Percentiles rank a stretch among this genome's conserved stretches.
phyloP scores from a whole-genome alignment of 2,113 vertebrate genomes.

The Notothenia coriiceps region DNA sequence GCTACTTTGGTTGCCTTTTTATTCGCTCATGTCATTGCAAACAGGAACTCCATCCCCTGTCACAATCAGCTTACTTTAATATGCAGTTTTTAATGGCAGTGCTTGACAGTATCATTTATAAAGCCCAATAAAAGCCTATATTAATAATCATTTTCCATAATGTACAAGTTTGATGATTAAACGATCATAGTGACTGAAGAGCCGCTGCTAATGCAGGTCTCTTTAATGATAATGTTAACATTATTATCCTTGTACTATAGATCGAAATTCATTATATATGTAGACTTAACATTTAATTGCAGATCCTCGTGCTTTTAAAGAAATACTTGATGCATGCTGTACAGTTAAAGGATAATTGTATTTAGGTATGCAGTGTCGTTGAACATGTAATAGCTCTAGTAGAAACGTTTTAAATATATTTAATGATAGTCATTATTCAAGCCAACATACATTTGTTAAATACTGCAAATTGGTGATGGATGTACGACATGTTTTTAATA shows the following conservation, averaged over 20 bases:
- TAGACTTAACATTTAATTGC: neutral
- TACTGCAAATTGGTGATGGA: neutral
- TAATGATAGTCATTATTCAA: neutral
- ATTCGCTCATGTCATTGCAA: neutral
- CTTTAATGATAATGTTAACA: neutral
- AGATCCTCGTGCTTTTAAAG: neutral
- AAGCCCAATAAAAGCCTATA: conserved; percentile 11
- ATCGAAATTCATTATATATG: neutral
- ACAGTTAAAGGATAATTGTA: neutral
- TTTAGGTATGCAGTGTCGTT: neutral
- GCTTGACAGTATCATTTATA: conserved; percentile 17
- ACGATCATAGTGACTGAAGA: neutral
- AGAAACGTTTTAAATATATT: neutral
- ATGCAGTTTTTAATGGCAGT: conserved; percentile 1
- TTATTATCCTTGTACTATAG: neutral
- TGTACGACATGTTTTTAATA: neutral
- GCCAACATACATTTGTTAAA: neutral
- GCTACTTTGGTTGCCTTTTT: too few relatives aligned
- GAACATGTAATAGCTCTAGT: too few relatives aligned
- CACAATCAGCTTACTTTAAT: too few relatives aligned
- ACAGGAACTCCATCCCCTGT: neutral
- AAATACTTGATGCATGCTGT: neutral
- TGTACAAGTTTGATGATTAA: conserved; percentile 25
- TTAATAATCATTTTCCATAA: neutral
- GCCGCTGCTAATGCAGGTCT: neutral